These are phyloP conservation scores for Ptychodera flava DNA, from an alignment of 35 echinoderm and acorn worm genomes.

Conservation along the genomic window DNA sequence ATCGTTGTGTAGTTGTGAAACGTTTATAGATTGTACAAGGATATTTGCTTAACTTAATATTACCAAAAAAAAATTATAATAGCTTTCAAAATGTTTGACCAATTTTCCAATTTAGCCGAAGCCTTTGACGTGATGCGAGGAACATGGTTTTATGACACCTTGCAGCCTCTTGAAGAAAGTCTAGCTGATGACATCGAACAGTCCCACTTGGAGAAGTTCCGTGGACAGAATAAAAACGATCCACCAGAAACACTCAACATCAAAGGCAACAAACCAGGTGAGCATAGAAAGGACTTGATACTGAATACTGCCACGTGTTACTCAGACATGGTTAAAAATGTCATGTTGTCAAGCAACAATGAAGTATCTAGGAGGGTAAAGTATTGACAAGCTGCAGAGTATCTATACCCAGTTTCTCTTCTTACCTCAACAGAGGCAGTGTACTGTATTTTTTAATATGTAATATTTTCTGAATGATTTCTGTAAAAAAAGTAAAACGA, in stretches of 20 bases:
- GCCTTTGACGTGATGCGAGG: constrained; percentile 78
- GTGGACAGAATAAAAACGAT: neutral
- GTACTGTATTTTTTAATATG: too few relatives aligned
- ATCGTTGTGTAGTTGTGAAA: too few relatives aligned
- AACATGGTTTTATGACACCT: constrained; percentile 77
- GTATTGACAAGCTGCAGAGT: neutral
- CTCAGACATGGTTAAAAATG: constrained; percentile 1
- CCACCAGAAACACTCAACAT: constrained; percentile 4
- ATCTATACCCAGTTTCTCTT: too few relatives aligned
- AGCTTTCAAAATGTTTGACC: too few relatives aligned
- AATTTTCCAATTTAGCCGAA: constrained; percentile 62
- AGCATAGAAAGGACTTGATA: constrained; percentile 11
- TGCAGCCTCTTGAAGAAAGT: constrained; percentile 65
- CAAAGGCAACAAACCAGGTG: constrained; percentile 7
- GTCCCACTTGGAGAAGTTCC: constrained; percentile 65
- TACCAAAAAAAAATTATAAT: too few relatives aligned
- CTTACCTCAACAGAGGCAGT: too few relatives aligned
- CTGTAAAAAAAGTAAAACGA: too few relatives aligned
- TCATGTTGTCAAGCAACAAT: neutral
- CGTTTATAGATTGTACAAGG: too few relatives aligned
- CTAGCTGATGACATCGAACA: constrained; percentile 66
- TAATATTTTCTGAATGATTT: too few relatives aligned
- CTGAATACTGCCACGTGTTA: neutral
- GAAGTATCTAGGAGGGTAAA: constrained; percentile 7
- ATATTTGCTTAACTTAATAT: too few relatives aligned